These are phyloP conservation scores for Habrosyne pyritoides DNA, from an alignment of 2,888 invertebrate genomes.

Conservation along the genomic window DNA sequence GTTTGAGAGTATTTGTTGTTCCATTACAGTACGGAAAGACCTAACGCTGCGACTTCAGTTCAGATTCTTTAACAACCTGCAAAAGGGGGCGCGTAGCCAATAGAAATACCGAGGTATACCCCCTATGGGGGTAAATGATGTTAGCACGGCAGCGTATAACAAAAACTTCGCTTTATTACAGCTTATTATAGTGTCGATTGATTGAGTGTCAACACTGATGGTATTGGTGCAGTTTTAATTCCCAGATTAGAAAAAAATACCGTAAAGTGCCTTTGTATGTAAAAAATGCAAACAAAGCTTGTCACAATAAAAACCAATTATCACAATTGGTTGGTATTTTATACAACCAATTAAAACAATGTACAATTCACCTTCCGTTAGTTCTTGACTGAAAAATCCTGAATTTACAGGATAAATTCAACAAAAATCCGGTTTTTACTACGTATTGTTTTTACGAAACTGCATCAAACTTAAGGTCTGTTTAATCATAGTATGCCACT, in stretches of 20 bases:
- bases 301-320: not conserved
- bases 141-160: conserved; percentile 76
- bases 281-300: too few relatives aligned
- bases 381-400: not conserved
- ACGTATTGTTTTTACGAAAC: conserved; percentile 44
- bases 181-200: conserved; percentile 64
- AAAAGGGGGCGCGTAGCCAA: conserved; percentile 94
- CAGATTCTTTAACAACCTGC: conserved; percentile 97
- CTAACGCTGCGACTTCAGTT: conserved; percentile 97
- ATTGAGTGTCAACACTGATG: conserved; percentile 66
- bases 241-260: not conserved
- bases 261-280: too few relatives aligned
- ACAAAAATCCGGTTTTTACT: not conserved
- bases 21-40: conserved; percentile 96
- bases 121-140: conserved; percentile 59
- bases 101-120: conserved; percentile 80
- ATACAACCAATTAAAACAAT: too few relatives aligned
- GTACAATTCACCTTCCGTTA: too few relatives aligned
- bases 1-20: conserved; percentile 77
- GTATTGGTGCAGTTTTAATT: conserved; percentile 65
- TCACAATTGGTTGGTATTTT: not conserved
- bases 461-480: conserved; percentile 44
- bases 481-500: conserved; percentile 40
- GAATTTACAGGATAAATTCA: not conserved
- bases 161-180: conserved; percentile 72